Conservation (phyloP, 1,140 invertebrate species). For the Drosophila nigrodunni region DNA sequence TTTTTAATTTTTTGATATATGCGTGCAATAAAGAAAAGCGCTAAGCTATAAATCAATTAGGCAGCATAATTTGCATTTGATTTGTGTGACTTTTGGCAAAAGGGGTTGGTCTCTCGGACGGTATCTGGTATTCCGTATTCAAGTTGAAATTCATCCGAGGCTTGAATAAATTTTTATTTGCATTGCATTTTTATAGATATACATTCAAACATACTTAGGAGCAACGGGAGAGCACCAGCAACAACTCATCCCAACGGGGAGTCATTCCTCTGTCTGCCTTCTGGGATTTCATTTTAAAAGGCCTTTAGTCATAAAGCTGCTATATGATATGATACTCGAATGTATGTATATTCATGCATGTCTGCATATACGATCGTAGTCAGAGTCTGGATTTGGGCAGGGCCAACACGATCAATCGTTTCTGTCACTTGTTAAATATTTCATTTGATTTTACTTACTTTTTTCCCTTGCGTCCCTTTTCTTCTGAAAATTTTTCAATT, state of each 20-base stretch:
- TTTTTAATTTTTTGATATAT: slow-evolving; percentile 40
- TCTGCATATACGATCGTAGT: neutral
- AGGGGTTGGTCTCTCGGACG: slow-evolving; percentile 33
- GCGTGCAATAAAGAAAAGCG: slow-evolving; percentile 61
- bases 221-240: slow-evolving; percentile 21
- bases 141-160: slow-evolving; percentile 43
- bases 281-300: slow-evolving; percentile 41
- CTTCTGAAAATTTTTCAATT: slow-evolving; percentile 20
- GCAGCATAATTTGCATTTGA: slow-evolving; percentile 81
- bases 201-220: neutral
- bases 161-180: slow-evolving; percentile 58
- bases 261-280: slow-evolving; percentile 42
- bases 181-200: slow-evolving; percentile 65
- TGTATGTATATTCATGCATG: neutral
- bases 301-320: slow-evolving; percentile 65
- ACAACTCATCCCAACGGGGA: slow-evolving; percentile 51
- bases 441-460: slow-evolving; percentile 31
- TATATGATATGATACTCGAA: slow-evolving; percentile 49
- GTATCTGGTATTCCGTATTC: slow-evolving; percentile 18
- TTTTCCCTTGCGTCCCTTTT: neutral
- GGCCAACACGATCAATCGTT: slow-evolving; percentile 39
- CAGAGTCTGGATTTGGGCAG: neutral
- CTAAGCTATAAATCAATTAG: slow-evolving; percentile 76
- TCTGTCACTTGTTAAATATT: slow-evolving; percentile 34
- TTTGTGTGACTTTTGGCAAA: slow-evolving; percentile 62